Evolutionary conservation across 2,888 invertebrate species (phyloP).

Genomic region (Drosophila anomelani): DNA sequence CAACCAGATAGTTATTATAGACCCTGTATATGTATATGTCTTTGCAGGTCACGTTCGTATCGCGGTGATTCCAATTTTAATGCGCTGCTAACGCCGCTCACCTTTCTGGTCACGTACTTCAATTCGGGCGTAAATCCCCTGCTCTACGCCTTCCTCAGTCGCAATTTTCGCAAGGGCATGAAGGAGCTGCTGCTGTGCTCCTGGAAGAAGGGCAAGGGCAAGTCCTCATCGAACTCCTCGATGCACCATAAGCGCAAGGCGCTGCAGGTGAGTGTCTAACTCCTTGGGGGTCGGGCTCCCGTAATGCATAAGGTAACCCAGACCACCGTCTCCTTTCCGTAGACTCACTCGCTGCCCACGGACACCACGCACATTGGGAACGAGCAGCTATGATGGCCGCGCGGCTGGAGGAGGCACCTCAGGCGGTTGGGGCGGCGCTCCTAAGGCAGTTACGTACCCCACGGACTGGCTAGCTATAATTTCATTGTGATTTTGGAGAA

Average conservation of each 20-base stretch:
- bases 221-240: constrained; percentile 83
- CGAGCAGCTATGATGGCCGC: constrained; percentile 84
- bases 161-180: constrained; percentile 94
- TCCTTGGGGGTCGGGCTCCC: not conserved
- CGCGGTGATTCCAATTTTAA: constrained; percentile 90
- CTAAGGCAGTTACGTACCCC: constrained; percentile 43
- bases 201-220: constrained; percentile 84
- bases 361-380: constrained; percentile 84
- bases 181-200: constrained; percentile 90
- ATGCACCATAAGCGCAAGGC: constrained; percentile 84
- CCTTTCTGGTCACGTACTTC: constrained; percentile 94
- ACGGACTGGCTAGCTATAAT: constrained; percentile 37
- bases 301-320: not conserved
- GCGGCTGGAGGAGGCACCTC: constrained; percentile 57
- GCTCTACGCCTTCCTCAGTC: constrained; percentile 93
- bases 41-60: constrained; percentile 86
- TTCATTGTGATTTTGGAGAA: constrained; percentile 65
- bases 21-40: constrained; percentile 18
- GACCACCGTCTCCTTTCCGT: not conserved
- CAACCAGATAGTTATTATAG: constrained; percentile 36
- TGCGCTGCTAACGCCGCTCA: constrained; percentile 92
- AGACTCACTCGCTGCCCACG: constrained; percentile 85
- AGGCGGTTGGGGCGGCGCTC: constrained; percentile 72
- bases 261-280: constrained; percentile 80
- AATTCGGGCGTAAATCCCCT: constrained; percentile 96